Percentiles rank a stretch among this genome's conserved stretches.
phyloP scores from a whole-genome alignment of 2,888 invertebrate species.

The Hanleya hanleyi region DNA sequence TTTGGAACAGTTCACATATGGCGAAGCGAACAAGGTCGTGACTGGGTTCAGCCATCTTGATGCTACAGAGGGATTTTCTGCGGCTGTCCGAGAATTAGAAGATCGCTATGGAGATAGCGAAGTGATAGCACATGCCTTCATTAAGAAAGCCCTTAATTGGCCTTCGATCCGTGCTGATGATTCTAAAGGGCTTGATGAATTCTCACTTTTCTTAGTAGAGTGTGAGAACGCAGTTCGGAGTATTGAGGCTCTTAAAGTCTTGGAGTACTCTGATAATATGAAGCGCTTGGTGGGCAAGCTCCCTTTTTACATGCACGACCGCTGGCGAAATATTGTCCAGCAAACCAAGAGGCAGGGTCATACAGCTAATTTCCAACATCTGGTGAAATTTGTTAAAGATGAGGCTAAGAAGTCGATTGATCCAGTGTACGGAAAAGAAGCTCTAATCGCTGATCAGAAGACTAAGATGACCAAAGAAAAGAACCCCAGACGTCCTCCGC shows the following conservation, averaged over 20 bases:
- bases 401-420: slow-evolving; percentile 18
- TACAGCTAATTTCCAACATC: slow-evolving; percentile 2
- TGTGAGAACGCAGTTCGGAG: background rate
- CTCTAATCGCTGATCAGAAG: slow-evolving; percentile 2
- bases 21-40: no score
- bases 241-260: background rate
- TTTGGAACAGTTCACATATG: no score
- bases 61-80: no score
- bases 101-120: no score
- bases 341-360: background rate
- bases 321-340: background rate
- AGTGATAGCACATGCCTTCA: no score
- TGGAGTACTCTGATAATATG: background rate
- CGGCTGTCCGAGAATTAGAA: no score
- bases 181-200: background rate
- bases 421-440: slow-evolving; percentile 19
- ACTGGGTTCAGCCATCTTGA: no score
- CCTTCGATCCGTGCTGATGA: background rate
- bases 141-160: background rate
- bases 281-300: background rate
- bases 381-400: slow-evolving; percentile 16
- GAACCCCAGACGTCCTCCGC: background rate
- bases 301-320: background rate
- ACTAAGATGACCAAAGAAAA: background rate
- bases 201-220: background rate